A percentile compares a stretch with the other conserved stretches of the same genome.
These are phyloP conservation scores for Oreochromis niloticus DNA, from an alignment of 2,113 vertebrate species.

Conservation along the genomic window DNA sequence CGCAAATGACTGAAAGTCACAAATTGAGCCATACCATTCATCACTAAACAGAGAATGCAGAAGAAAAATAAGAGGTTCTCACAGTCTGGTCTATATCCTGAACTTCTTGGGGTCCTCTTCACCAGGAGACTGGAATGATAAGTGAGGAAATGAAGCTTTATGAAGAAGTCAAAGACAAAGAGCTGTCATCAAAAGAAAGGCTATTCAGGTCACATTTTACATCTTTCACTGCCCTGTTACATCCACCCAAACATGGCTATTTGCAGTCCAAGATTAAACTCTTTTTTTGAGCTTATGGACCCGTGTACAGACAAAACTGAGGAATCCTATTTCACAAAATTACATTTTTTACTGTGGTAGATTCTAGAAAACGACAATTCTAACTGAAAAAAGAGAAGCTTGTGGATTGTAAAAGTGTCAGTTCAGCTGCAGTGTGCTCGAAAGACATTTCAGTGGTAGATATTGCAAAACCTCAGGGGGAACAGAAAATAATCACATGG, in stretches of 20 bases:
- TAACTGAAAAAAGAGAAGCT: not conserved
- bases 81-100: conserved; percentile 80
- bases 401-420: not conserved
- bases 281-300: not conserved
- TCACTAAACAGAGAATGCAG: not conserved
- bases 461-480: not conserved
- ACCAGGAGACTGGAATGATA: conserved; percentile 71
- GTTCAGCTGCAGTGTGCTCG: not conserved
- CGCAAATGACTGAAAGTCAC: not conserved
- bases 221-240: not conserved
- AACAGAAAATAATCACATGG: not conserved
- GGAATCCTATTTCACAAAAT: not conserved
- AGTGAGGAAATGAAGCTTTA: not conserved
- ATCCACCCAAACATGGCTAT: not conserved
- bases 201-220: rapidly evolving
- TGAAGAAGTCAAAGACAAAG: not conserved
- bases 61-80: conserved; percentile 41
- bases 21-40: not conserved
- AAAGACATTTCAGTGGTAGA: not conserved
- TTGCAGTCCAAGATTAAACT: not conserved
- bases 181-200: not conserved
- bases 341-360: rapidly evolving
- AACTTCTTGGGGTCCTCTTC: conserved; percentile 77
- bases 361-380: not conserved
- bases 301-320: not conserved